Evolutionary conservation across 2,797 vertebrate genomes (phyloP), one percentile per base, ranked within the genome.

Genomic region (Molossus alvarezi): DNA sequence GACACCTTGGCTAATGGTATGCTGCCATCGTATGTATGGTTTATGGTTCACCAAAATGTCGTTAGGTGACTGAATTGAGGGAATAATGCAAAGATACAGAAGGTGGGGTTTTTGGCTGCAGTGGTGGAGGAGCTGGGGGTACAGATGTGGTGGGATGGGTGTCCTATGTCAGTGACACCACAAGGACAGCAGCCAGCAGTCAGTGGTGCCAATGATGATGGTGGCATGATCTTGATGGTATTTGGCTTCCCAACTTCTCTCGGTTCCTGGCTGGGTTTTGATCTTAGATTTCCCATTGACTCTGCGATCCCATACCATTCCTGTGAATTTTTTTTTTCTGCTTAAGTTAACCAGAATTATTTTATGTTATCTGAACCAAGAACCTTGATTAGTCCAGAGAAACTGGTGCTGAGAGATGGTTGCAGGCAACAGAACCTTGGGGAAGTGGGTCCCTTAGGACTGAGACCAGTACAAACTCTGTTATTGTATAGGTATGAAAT

Each of bases 251-350:
- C 17, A 37, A 0, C 27, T 33, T 65, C 25, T 60, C 83, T 60
- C 41, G 29, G 25, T 64, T 90, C 53, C 57, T 90, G 67, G 20
- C 48, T 95, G 41, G 48, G 14, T 65, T 95, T 94, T 67, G 37
- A n/a, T 87, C 9, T 67, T 94, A 57, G 29, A 4, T 29, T 82
- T 83, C 25, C 79, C 75, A 9, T 17, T 45, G 23, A 69, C 41
- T 41, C 65, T 69, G 25, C n/a, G 64, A 91, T 21, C 15, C 51
- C 71, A 65, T 7, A 71, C 21, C 33, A 83, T 60, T 71, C 27
- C n/a, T 80, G 14, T 55, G 57, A 20, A 82, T 62, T 67, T 62
- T 20, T 90, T 80, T 45, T 88, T 79, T 69, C 58, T 89, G n/a
- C 37, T 79, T 75, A 55, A 73, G 33, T 81, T 95, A 64, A 12